A percentile compares a stretch with the other conserved stretches of the same genome.
Conservation (phyloP, 2,797 vertebrate genomes). For the Percopsis omiscomaycus region DNA sequence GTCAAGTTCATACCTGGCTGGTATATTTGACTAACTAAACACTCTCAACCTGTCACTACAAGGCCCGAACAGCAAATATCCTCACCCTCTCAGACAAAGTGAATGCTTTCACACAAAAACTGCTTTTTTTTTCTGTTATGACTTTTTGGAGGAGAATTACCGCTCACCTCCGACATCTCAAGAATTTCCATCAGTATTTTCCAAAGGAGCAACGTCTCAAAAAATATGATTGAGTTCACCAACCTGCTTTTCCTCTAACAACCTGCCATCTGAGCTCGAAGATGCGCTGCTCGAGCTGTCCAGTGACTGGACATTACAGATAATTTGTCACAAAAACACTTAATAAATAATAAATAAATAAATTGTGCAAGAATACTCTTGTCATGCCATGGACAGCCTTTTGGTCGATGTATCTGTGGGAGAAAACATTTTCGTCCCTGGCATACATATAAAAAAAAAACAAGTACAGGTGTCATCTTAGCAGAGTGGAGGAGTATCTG, state of each 20-base stretch:
- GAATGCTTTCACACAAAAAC: constrained; percentile 3
- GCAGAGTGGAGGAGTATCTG: neutral
- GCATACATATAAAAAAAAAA: constrained; percentile 1
- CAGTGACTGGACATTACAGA: constrained; percentile 1
- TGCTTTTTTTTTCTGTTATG: neutral
- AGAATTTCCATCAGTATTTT: constrained; percentile 5
- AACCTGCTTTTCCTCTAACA: neutral
- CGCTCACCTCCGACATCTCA: constrained; percentile 1
- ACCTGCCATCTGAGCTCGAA: neutral
- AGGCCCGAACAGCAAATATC: neutral
- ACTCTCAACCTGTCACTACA: constrained; percentile 10
- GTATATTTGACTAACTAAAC: constrained; percentile 16
- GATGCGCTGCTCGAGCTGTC: constrained; percentile 3
- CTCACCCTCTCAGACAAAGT: constrained; percentile 3
- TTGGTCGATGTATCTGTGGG: neutral
- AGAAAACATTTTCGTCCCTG: constrained; percentile 12
- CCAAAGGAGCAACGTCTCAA: neutral
- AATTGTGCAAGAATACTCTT: constrained; percentile 1
- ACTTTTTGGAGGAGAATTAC: constrained; percentile 10
- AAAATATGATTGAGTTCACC: neutral
- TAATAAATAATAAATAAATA: neutral
- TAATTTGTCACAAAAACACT: neutral
- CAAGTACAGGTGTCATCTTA: constrained; percentile 4
- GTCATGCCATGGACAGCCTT: neutral
- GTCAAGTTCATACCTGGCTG: constrained; percentile 7